Evolutionary conservation across 2,797 vertebrate species (phyloP).

Genomic region (Furcifer pardalis): DNA sequence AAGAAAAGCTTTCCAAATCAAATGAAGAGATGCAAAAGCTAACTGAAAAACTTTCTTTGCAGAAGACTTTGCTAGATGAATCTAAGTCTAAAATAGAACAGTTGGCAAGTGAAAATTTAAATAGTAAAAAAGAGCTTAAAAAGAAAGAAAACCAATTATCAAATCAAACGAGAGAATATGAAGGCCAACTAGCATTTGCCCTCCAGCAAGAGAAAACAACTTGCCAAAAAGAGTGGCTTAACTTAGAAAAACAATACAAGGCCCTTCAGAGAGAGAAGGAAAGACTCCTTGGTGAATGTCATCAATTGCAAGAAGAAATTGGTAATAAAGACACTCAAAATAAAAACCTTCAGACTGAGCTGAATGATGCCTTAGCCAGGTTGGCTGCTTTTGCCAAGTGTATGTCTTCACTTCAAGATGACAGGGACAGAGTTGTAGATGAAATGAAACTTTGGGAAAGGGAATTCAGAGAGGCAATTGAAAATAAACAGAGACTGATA

Average conservation of each 20-base stretch:
- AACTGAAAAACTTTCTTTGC: conserved; percentile 68
- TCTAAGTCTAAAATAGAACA: conserved; percentile 68
- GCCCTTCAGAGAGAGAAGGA: conserved; percentile 75
- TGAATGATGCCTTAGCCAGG: conserved; percentile 75
- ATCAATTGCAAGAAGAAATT: conserved; percentile 71
- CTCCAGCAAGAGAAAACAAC: conserved; percentile 68
- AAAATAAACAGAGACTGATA: conserved; percentile 84
- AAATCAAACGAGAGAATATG: conserved; percentile 58
- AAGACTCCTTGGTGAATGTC: conserved; percentile 54
- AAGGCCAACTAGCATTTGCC: conserved; percentile 51
- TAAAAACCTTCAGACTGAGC: conserved; percentile 75
- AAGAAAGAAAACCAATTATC: conserved; percentile 66
- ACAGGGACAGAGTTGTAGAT: conserved; percentile 66
- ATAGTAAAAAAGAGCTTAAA: conserved; percentile 69
- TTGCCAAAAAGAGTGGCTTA: conserved; percentile 71
- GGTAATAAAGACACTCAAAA: conserved; percentile 75
- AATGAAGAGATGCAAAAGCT: conserved; percentile 64
- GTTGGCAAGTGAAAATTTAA: conserved; percentile 73
- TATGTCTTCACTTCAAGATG: conserved; percentile 73
- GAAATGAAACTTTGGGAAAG: conserved; percentile 78
- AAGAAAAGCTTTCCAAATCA: conserved; percentile 65
- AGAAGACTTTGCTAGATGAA: conserved; percentile 71
- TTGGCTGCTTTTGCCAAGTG: conserved; percentile 77
- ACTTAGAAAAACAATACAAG: conserved; percentile 71
- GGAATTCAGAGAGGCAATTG: conserved; percentile 79